Evolutionary conservation across 2,797 vertebrate species (phyloP).

Genomic region (Anguilla obscura): DNA sequence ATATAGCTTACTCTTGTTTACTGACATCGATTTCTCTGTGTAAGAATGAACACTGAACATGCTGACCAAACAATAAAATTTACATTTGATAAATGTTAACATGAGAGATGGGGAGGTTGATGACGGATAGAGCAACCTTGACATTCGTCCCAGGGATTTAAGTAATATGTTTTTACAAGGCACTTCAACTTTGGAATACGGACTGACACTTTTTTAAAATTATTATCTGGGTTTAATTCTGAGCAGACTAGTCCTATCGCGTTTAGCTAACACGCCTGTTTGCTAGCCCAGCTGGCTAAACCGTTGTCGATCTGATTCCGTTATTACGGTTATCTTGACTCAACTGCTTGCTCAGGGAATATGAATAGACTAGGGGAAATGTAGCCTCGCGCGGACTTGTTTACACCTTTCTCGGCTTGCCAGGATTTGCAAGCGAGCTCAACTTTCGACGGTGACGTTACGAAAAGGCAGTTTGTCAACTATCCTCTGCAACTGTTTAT

Average conservation of each 20-base stretch:
- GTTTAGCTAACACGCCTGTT: neutral
- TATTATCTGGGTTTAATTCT: neutral
- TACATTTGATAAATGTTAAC: too few relatives aligned
- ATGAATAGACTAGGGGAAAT: neutral
- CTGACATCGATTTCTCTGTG: neutral
- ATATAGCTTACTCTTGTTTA: neutral
- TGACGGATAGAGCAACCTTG: neutral
- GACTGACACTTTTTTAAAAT: neutral
- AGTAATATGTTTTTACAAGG: neutral
- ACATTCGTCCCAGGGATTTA: neutral
- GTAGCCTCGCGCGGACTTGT: constrained; percentile 8
- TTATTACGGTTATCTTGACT: neutral
- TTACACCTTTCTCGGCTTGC: constrained; percentile 15
- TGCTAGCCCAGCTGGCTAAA: neutral
- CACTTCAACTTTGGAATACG: neutral
- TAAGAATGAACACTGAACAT: neutral
- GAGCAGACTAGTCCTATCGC: neutral
- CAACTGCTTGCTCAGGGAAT: neutral
- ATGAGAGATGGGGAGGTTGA: neutral
- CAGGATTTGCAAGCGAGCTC: constrained; percentile 18
- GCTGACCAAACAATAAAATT: neutral
- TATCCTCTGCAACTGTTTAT: neutral
- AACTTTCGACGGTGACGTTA: constrained; percentile 15
- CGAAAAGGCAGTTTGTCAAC: neutral
- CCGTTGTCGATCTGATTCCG: neutral